Conservation (phyloP, 2,888 invertebrate genomes). For the Parnassius mnemosyne region DNA sequence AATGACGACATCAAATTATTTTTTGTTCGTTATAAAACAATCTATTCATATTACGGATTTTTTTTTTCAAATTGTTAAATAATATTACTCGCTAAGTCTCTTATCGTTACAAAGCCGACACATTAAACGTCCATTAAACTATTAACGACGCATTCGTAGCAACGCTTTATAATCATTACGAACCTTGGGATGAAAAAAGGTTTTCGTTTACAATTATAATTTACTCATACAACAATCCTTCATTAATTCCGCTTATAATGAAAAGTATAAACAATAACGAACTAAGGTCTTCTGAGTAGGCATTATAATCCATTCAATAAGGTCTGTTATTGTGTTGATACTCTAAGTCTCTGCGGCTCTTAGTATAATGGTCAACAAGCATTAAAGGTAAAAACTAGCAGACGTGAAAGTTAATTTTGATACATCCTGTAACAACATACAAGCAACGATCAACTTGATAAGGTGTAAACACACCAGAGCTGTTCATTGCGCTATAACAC, state of each 20-base stretch:
- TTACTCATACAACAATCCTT: conserved; percentile 21
- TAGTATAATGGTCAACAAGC: background rate
- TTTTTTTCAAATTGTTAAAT: conserved; percentile 15
- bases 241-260: conserved; percentile 33
- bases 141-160: conserved; percentile 32
- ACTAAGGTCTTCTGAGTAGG: conserved; percentile 21
- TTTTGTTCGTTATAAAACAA: background rate
- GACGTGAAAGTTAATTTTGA: conserved; percentile 11
- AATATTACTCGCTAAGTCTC: conserved; percentile 5
- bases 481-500: conserved; percentile 14
- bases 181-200: conserved; percentile 26
- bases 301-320: background rate
- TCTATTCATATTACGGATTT: background rate
- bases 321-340: background rate
- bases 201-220: conserved; percentile 29
- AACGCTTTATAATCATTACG: conserved; percentile 38
- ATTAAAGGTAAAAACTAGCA: conserved; percentile 11
- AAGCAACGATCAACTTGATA: conserved; percentile 10
- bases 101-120: conserved; percentile 31
- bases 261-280: conserved; percentile 29
- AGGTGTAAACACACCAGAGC: conserved; percentile 16
- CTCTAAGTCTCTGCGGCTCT: background rate
- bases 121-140: conserved; percentile 31
- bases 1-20: too few species aligned
- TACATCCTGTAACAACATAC: conserved; percentile 3